Evolutionary conservation across 2,888 invertebrate genomes (phyloP).

Genomic region (Drosophila mettleri): DNA sequence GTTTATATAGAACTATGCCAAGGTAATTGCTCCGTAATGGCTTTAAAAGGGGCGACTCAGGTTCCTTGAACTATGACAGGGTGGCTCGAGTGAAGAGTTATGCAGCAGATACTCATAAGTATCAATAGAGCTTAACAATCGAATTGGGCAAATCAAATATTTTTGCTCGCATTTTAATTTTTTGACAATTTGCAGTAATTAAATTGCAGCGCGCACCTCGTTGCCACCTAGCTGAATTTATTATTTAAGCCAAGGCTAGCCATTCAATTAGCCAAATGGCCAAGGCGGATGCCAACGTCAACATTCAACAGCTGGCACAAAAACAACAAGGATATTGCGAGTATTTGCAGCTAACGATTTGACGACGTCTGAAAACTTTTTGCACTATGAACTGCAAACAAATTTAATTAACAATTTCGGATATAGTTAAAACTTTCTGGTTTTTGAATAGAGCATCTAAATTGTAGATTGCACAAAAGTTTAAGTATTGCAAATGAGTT

Average conservation of each 20-base stretch:
- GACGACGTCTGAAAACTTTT: slow-evolving; percentile 29
- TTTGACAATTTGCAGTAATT: background rate
- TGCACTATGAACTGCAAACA: slow-evolving; percentile 12
- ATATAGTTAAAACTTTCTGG: background rate
- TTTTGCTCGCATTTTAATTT: background rate
- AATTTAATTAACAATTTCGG: slow-evolving; percentile 5
- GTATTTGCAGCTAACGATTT: slow-evolving; percentile 16
- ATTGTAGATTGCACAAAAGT: background rate
- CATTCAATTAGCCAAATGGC: slow-evolving; percentile 47
- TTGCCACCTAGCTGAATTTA: slow-evolving; percentile 7
- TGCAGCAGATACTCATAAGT: background rate
- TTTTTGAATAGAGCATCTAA: background rate
- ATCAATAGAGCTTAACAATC: background rate
- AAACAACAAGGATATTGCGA: slow-evolving; percentile 22
- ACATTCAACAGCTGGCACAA: slow-evolving; percentile 1
- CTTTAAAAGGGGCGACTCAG: slow-evolving; percentile 22
- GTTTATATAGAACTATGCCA: slow-evolving; percentile 45
- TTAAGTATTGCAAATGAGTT: background rate
- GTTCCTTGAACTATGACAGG: slow-evolving; percentile 35
- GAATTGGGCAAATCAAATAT: background rate
- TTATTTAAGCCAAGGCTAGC: slow-evolving; percentile 22
- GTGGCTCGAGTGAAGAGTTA: background rate
- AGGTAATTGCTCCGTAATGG: slow-evolving; percentile 29
- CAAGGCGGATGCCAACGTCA: slow-evolving; percentile 11
- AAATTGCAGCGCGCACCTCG: slow-evolving; percentile 1